phyloP scores from a whole-genome alignment of 2,113 vertebrate species.

The Poeciliopsis turrubarensis region DNA sequence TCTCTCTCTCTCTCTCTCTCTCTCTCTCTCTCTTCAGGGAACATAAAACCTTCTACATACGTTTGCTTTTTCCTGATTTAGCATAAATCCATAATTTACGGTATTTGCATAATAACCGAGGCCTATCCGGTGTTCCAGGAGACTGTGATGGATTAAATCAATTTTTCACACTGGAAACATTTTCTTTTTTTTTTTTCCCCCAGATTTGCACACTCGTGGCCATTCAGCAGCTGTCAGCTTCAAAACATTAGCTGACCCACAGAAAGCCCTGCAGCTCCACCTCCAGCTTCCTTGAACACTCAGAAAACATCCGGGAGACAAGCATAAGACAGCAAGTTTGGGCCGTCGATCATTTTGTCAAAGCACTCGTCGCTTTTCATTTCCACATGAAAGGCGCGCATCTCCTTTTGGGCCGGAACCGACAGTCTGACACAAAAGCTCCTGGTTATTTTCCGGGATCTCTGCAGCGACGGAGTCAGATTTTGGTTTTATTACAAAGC shows the following conservation, averaged over 20 bases:
- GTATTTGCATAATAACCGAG: slow-evolving; percentile 13
- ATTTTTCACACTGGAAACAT: not conserved
- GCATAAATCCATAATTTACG: not conserved
- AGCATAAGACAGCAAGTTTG: not conserved
- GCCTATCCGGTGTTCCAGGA: not conserved
- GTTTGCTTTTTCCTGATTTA: not conserved
- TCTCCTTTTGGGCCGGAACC: slow-evolving; percentile 10
- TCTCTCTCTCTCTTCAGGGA: not conserved
- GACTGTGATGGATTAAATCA: slow-evolving; percentile 1
- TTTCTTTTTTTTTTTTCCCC: not conserved
- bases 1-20: not conserved
- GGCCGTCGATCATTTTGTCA: slow-evolving; percentile 30
- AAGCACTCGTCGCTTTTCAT: slow-evolving; percentile 2
- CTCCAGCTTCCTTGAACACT: slow-evolving; percentile 14
- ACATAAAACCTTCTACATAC: not conserved
- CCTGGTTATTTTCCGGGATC: slow-evolving; percentile 16
- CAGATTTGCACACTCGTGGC: not conserved
- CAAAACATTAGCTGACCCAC: slow-evolving; percentile 20
- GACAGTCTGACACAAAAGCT: slow-evolving; percentile 15
- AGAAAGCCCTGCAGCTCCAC: not conserved
- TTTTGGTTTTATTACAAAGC: slow-evolving; percentile 22
- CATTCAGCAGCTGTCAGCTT: slow-evolving; percentile 29
- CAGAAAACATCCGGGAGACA: not conserved
- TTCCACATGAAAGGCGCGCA: slow-evolving; percentile 1
- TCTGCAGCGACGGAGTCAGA: slow-evolving; percentile 20